These are phyloP conservation scores for Channa striata DNA, from an alignment of 2,797 vertebrate genomes.

Conservation along the genomic window DNA sequence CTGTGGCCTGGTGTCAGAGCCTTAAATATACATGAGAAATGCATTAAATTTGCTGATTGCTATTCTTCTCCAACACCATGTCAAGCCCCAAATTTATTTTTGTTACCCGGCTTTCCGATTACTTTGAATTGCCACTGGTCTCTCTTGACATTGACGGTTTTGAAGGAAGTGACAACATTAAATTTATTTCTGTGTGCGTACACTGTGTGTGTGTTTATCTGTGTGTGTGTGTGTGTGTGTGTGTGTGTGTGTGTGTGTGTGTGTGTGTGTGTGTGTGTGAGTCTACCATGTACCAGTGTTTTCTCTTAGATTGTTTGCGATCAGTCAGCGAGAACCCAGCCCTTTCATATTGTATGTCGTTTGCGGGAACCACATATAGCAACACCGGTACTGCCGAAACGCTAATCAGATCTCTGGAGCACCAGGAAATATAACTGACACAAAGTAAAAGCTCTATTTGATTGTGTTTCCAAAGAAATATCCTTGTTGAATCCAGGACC, in stretches of 20 bases:
- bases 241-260: slow-evolving; percentile 44
- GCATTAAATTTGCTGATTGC: slow-evolving; percentile 98
- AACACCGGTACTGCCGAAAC: slow-evolving; percentile 53
- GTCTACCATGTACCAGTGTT: slow-evolving; percentile 68
- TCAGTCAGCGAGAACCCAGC: slow-evolving; percentile 58
- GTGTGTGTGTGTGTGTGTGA: slow-evolving; percentile 30
- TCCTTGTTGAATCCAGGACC: slow-evolving; percentile 58
- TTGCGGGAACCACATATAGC: slow-evolving; percentile 63
- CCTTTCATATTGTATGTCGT: slow-evolving; percentile 74
- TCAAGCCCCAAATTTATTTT: slow-evolving; percentile 90
- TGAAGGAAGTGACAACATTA: slow-evolving; percentile 81
- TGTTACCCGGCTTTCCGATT: slow-evolving; percentile 89
- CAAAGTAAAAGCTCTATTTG: slow-evolving; percentile 63
- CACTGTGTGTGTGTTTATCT: slow-evolving; percentile 48
- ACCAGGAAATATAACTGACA: slow-evolving; percentile 60
- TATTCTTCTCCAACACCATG: slow-evolving; percentile 94
- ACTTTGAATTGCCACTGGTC: slow-evolving; percentile 91
- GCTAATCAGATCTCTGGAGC: slow-evolving; percentile 64
- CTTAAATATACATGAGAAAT: slow-evolving; percentile 99
- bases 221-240: slow-evolving; percentile 26
- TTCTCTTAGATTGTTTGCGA: slow-evolving; percentile 74
- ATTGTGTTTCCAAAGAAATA: slow-evolving; percentile 60
- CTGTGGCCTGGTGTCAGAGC: slow-evolving; percentile 96
- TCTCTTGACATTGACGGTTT: slow-evolving; percentile 86
- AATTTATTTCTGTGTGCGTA: slow-evolving; percentile 74